Evolutionary conservation across 2,888 invertebrate genomes (phyloP).

Genomic region (Mellilla xanthometata): DNA sequence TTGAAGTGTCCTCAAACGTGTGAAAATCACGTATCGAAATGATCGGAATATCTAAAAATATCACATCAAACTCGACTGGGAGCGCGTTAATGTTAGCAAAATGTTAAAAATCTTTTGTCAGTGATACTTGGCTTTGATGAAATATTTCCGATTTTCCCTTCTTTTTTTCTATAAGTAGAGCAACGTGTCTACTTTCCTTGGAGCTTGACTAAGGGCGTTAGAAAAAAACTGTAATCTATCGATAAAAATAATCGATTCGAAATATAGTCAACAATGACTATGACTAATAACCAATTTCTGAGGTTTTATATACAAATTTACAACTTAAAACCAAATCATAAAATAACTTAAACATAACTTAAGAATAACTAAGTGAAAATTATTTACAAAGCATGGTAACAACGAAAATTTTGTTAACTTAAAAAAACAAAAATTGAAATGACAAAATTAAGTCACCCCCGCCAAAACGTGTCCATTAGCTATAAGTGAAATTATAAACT

Average conservation of each 20-base stretch:
- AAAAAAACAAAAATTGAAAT: too few relatives aligned
- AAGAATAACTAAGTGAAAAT: too few relatives aligned
- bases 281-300: too few relatives aligned
- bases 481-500: too few relatives aligned
- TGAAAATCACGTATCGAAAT: conserved; percentile 11
- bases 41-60: conserved; percentile 37
- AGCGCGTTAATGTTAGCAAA: conserved; percentile 49
- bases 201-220: conserved; percentile 27
- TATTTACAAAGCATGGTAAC: too few relatives aligned
- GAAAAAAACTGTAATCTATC: conserved; percentile 33
- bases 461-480: too few relatives aligned
- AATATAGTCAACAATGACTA: too few relatives aligned
- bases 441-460: too few relatives aligned
- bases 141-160: conserved; percentile 53
- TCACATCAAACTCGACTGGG: conserved; percentile 50
- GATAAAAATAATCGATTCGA: background rate
- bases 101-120: conserved; percentile 47
- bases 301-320: too few relatives aligned
- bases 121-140: conserved; percentile 47
- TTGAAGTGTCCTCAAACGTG: conserved; percentile 2
- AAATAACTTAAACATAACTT: too few relatives aligned
- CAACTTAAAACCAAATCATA: too few relatives aligned
- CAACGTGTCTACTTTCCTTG: conserved; percentile 21
- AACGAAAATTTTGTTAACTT: too few relatives aligned
- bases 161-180: conserved; percentile 49